These are phyloP conservation scores for Ptychobarbus kaznakovi DNA, from an alignment of 2,797 vertebrate genomes.

Conservation along the genomic window DNA sequence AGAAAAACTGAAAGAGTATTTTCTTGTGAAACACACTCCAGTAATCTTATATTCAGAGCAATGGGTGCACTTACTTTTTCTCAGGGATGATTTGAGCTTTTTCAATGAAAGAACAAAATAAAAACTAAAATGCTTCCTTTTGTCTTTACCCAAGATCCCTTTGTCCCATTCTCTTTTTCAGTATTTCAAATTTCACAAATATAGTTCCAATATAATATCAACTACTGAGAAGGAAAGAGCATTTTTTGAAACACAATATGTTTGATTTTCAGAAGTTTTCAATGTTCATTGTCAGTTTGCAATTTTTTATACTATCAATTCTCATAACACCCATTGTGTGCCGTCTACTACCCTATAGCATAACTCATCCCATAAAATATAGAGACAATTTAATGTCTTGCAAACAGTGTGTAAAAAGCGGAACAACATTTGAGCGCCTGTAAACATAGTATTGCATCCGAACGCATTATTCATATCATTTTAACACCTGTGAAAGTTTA, in stretches of 20 bases:
- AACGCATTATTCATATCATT: constrained; percentile 21
- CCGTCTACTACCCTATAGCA: not conserved
- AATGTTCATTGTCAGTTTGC: not conserved
- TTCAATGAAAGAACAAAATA: not conserved
- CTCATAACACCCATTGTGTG: not conserved
- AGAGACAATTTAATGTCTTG: constrained; percentile 31
- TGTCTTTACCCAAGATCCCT: not conserved
- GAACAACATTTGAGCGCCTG: not conserved
- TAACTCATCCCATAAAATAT: constrained; percentile 2
- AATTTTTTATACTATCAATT: not conserved
- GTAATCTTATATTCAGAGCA: not conserved
- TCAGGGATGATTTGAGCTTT: not conserved
- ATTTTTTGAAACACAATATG: not conserved
- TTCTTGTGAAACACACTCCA: not conserved
- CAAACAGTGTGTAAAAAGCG: constrained; percentile 18
- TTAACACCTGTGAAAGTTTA: not conserved
- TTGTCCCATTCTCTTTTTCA: not conserved
- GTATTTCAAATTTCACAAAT: not conserved
- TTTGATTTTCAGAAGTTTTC: not conserved
- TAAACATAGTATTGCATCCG: constrained; percentile 3
- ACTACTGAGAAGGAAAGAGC: not conserved
- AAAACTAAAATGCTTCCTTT: not conserved
- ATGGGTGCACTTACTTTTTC: not conserved
- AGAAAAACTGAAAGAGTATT: not conserved
- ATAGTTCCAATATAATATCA: not conserved